Base-by-base conservation (phyloP, 2,888 invertebrate genomes). In the Thymelicus sylvestris region DNA sequence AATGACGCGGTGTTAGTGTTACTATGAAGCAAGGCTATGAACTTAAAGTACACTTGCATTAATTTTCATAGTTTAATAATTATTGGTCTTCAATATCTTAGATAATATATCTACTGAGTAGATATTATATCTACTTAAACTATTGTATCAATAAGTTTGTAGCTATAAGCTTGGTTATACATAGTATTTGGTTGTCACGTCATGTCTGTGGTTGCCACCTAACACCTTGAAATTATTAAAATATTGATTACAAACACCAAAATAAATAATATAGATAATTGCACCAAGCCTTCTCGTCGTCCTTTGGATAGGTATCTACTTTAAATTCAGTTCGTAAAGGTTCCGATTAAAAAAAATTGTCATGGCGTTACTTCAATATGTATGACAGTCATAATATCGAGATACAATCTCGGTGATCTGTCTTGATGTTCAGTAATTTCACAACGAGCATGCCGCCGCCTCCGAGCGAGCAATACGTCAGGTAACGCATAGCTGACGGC, bases 381-480 rank as follows among this genome's bases (percentile, higher is more conserved):
- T 48, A 50, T 39, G 48, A 48, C 60, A 39, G 19, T 50, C 60
- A 50, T 60, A 48, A 67, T 48, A 60, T 48, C 59, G 5, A 48
- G 19, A 39, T 38, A 15, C 48, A 50, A 67, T 67, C 67, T 61
- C 31, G 41, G 12, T 24, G 38, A 59, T 47, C 24, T 44, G 59
- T 66, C 66, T 67, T 41, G 67, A 61, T 62, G 61, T 44, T 61
- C 48, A 19, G 50, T 12, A 38, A 71, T 89, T 84, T 85, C 83
- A 82, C 82, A 89, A 89, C 76, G 74, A 77, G 88, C 90, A 89
- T 90, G 90, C 87, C 84, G 82, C 73, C 76, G 73, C 79, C 82
- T 44, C 15, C 50, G 15, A 19, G 50, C 19, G 15, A 19, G 19
- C 19, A 7, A 52, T 8, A 52, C 50, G 50, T 52, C 50, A n/a